Conservation (phyloP, 2,888 invertebrate species). For the Meganola albula region DNA sequence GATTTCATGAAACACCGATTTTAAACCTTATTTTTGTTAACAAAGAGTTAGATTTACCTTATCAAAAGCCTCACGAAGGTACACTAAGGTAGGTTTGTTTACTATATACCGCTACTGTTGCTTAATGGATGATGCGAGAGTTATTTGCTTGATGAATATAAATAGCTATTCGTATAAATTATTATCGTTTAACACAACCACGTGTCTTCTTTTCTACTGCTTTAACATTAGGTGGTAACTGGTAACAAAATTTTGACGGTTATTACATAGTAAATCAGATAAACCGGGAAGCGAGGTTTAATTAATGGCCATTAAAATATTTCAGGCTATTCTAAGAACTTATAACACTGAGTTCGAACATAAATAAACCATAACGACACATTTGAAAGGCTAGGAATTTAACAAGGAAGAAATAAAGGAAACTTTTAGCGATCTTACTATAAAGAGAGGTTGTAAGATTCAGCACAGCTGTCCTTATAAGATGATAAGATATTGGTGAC, state of each 20-base stretch:
- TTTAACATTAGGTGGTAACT: conserved; percentile 41
- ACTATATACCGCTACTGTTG: conserved; percentile 50
- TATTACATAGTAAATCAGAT: conserved; percentile 37
- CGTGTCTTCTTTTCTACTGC: conserved; percentile 34
- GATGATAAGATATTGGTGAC: conserved; percentile 63
- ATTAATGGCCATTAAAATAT: conserved; percentile 32
- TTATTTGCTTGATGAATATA: conserved; percentile 47
- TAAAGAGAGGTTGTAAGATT: conserved; percentile 35
- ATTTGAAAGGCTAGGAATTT: conserved; percentile 20
- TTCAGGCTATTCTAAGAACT: conserved; percentile 30
- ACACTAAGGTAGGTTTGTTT: conserved; percentile 37
- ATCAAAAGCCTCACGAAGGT: conserved; percentile 19
- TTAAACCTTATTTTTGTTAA: conserved; percentile 28
- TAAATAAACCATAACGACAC: conserved; percentile 22
- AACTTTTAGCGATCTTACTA: conserved; percentile 27
- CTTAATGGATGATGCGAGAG: conserved; percentile 51
- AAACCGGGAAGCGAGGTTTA: conserved; percentile 29
- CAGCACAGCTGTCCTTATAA: conserved; percentile 57
- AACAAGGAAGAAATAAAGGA: conserved; percentile 25
- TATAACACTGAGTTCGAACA: conserved; percentile 15
- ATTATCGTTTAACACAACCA: conserved; percentile 44
- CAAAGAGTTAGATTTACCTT: conserved; percentile 14
- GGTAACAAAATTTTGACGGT: conserved; percentile 37
- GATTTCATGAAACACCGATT: conserved; percentile 24
- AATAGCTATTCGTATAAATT: conserved; percentile 42